Base-by-base conservation (phyloP, 2,797 vertebrate genomes). In the Tragelaphus oryx region DNA sequence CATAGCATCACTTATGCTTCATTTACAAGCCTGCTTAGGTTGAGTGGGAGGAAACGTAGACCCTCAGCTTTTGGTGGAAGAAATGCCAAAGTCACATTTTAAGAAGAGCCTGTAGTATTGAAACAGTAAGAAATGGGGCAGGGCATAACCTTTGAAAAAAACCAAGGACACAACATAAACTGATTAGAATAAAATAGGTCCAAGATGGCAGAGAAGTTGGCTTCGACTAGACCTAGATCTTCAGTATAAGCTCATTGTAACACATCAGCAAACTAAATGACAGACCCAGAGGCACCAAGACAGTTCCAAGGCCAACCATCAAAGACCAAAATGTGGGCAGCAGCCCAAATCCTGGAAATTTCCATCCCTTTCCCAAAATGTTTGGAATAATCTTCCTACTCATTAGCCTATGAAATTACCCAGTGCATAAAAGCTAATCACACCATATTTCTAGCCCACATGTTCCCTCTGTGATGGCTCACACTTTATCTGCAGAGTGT, bases 1-100 rank as follows among this genome's bases (percentile, higher is more conserved):
- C 16, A 41, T 4, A 59, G 12, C 41, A 62, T 82, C 22, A 37
- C 5, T 55, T 84, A n/a, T 46, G 74, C n/a, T n/a, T 44, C 74
- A 92, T 7, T 78, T 55, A 81, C 22, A 94, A 71, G 37, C 1
- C 33, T 24, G 84, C 26, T 88, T 12, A 71, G 8, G 78, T 54
- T 85, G 83, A 95, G 71, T 83, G n/a, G 9, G 7, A 80, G 37
- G 28, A 46, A 93, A 46, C 8, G n/a, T 7, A 52, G 24, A 57
- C 11, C 3, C 6, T 5, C 20, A 90, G 5, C 24, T 92, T 37
- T 85, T 85, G 41, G 82, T 87, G 46, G 20, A 96, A 85, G 46
- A 95, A 90, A 52, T 88, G 4, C 22, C 44, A 79, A 93, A 59
- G 18, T 84, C 50, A 80, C 50, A 91, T 60, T 95, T 95, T 90